Percentiles rank a stretch among this genome's conserved stretches.
phyloP scores from a whole-genome alignment of 2,113 vertebrate genomes.

The Nothocercus nigrocapillus region DNA sequence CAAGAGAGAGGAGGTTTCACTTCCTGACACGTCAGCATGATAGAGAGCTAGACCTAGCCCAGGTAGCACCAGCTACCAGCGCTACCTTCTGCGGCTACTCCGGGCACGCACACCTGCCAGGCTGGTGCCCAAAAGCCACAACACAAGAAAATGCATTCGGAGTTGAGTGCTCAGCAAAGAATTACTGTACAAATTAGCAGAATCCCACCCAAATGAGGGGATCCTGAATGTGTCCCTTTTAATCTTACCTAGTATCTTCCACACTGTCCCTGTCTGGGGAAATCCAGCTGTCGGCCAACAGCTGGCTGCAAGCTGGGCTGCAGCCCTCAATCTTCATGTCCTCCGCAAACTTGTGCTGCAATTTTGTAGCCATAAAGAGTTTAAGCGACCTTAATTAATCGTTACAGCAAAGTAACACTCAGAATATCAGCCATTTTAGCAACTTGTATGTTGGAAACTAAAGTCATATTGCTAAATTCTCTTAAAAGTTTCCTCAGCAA shows the following conservation, averaged over 20 bases:
- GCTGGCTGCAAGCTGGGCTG: constrained; percentile 60
- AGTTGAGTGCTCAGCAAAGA: not conserved
- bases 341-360: constrained; percentile 10
- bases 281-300: constrained; percentile 29
- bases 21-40: constrained; percentile 25
- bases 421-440: not conserved
- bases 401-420: not conserved
- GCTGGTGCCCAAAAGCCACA: not conserved
- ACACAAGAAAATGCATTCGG: not conserved
- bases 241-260: constrained; percentile 21
- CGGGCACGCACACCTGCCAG: not conserved
- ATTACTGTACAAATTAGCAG: not conserved
- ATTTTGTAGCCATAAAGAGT: not conserved
- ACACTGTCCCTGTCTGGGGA: not conserved
- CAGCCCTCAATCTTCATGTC: constrained; percentile 12
- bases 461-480: not conserved
- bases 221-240: constrained; percentile 1
- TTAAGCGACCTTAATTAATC: not conserved
- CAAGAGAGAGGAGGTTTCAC: constrained; percentile 15
- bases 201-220: constrained; percentile 1
- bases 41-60: constrained; percentile 19
- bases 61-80: constrained; percentile 34
- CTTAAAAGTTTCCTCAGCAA: not conserved
- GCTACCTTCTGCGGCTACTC: not conserved
- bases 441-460: not conserved